These are phyloP conservation scores for Fulmarus glacialis DNA, from an alignment of 2,113 vertebrate genomes.

Conservation along the genomic window DNA sequence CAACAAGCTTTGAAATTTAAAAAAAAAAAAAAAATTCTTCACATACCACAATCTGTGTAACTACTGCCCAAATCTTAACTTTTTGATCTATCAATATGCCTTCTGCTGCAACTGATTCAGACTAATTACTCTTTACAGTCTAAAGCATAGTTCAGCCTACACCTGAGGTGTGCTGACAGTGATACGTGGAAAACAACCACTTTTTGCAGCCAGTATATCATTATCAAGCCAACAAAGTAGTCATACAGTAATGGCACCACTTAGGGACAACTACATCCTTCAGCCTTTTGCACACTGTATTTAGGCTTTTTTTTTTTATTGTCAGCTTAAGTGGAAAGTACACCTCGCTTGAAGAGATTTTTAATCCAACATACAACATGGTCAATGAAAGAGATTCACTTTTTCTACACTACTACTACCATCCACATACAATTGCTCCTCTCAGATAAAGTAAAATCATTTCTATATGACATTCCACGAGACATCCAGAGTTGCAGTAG, in stretches of 20 bases:
- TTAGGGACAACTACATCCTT: not conserved
- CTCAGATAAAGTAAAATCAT: not conserved
- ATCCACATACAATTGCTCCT: not conserved
- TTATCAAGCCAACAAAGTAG: not conserved
- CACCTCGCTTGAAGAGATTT: fast-evolving
- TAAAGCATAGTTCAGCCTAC: not conserved
- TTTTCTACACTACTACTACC: not conserved
- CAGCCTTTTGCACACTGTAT: not conserved
- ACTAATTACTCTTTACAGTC: fast-evolving
- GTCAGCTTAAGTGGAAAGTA: not conserved
- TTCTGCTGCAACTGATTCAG: not conserved
- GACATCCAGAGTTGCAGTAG: not conserved
- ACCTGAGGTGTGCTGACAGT: not conserved
- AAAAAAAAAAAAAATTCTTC: not conserved
- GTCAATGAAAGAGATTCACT: fast-evolving
- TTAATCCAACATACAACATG: fast-evolving
- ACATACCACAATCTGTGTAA: not conserved
- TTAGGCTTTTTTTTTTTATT: too few species aligned
- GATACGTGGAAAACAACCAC: not conserved
- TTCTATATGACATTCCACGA: not conserved
- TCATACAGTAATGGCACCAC: fast-evolving
- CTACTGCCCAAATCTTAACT: not conserved
- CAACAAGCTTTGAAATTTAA: not conserved
- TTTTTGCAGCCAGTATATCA: not conserved
- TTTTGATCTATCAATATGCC: not conserved